Percentiles rank a stretch among this genome's conserved stretches.
phyloP scores from a whole-genome alignment of 2,113 vertebrate genomes.

The Oryzias celebensis region DNA sequence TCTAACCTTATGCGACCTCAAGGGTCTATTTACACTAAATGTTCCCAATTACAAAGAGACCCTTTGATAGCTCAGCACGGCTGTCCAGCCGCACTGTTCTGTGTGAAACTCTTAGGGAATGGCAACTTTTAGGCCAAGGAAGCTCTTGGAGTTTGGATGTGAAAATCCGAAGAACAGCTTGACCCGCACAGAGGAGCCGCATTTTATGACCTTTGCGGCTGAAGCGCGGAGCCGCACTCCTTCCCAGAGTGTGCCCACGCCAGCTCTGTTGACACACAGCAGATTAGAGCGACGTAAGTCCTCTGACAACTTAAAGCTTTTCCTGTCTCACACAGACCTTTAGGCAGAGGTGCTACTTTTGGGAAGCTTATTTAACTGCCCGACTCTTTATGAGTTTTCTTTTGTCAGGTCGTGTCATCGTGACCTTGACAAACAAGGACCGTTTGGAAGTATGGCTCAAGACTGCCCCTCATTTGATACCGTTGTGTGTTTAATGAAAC shows the following conservation, averaged over 20 bases:
- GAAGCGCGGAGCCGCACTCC: constrained; percentile 31
- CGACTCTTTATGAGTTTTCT: too few species aligned
- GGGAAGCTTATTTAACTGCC: not conserved
- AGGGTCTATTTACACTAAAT: constrained; percentile 51
- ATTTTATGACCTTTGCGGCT: constrained; percentile 51
- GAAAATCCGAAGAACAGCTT: constrained; percentile 50
- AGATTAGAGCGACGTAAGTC: constrained; percentile 51
- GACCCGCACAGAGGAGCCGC: constrained; percentile 30
- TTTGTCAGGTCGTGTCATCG: too few species aligned
- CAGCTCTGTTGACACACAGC: constrained; percentile 44
- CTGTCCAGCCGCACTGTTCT: constrained; percentile 17
- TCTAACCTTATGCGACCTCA: constrained; percentile 33
- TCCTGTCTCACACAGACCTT: constrained; percentile 28
- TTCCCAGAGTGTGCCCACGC: constrained; percentile 42
- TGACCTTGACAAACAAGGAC: too few species aligned
- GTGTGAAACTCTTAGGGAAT: constrained; percentile 47
- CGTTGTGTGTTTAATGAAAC: too few species aligned
- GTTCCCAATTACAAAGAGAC: constrained; percentile 37
- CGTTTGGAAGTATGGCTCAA: too few species aligned
- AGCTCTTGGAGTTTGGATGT: constrained; percentile 47
- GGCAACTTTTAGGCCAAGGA: constrained; percentile 16
- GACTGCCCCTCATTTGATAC: too few species aligned
- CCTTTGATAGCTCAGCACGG: constrained; percentile 40
- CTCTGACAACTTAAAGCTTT: constrained; percentile 46
- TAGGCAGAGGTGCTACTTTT: not conserved